Percentiles rank a stretch among this genome's conserved stretches.
These are phyloP conservation scores for Illadopsis cleaveri DNA, from an alignment of 2,113 vertebrate species.

Conservation along the genomic window DNA sequence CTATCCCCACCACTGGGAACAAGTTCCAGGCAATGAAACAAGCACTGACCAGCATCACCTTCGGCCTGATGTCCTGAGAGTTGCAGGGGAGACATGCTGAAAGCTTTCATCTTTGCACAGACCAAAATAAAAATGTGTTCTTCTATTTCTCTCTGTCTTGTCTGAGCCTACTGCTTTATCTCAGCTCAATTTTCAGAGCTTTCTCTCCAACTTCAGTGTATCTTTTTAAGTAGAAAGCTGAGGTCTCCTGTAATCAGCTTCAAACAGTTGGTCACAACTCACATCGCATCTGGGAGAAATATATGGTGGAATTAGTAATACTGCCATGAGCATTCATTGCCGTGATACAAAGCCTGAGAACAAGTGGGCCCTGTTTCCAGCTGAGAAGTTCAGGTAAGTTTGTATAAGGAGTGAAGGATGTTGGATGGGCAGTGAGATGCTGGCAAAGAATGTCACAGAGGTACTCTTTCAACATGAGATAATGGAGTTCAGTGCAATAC, in stretches of 20 bases:
- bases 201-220: not conserved
- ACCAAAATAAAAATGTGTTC: not conserved
- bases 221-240: not conserved
- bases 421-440: not conserved
- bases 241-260: not conserved
- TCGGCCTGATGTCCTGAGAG: not conserved
- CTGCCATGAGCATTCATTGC: not conserved
- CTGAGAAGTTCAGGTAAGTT: not conserved
- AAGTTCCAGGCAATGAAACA: not conserved
- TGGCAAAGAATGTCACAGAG: not conserved
- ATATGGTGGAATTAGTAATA: not conserved
- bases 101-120: not conserved
- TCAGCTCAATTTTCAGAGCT: not conserved
- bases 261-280: not conserved
- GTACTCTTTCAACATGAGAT: not conserved
- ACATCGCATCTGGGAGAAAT: not conserved
- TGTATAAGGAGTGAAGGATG: not conserved
- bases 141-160: not conserved
- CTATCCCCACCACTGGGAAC: not conserved
- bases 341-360: not conserved
- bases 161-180: not conserved
- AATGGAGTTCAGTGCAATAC: not conserved
- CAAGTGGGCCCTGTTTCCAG: not conserved
- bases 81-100: fast-evolving
- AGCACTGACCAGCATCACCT: not conserved